Evolutionary conservation across 2,113 vertebrate genomes (phyloP), one percentile per base, ranked within the genome.

Genomic region (Seriola dumerili): DNA sequence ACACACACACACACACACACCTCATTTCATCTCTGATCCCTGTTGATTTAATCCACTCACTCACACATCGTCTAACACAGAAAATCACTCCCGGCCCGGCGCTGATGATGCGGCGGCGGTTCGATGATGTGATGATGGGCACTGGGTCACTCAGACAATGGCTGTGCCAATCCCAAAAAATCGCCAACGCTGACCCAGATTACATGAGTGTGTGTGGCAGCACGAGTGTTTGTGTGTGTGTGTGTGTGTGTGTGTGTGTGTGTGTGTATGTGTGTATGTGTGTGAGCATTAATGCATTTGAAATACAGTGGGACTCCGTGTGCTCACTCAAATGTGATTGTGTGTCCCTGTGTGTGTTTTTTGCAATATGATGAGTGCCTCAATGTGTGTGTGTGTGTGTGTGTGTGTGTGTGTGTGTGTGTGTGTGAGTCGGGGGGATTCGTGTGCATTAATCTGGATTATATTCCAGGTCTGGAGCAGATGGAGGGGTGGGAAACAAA

Each of bases 371-470:
- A 75, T 67, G 73, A 75, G 58, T 57, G 71, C 17, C 17, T 36
- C 3, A 19, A 29, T 63, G 72, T 76, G 38, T 57, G 79, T 73
- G 62, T 67, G 67, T 62, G 61, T 38, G 76, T 76, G 38, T 57
- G 79, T 73, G 62, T 67, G 46, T 62, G 66, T 46, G 80, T 79
- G 46, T 66, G 82, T 70, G 62, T 67, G 66, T 62, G 66, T 46
- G 80, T 71, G 79, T 36, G 70, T 0, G 75, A n/a, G 71, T 62
- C 0, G 40, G 46, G 42, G 81, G 84, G 80, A 55, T 75, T 86
- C 63, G 23, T 73, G 75, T 69, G 81, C 64, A 85, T 83, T 94
- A 94, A 95, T 95, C 94, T 94, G 95, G 94, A 94, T 94, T 95
- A 95, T 87, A 74, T 82, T 82, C 85, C 89, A 86, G 78, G 86